Evolutionary conservation across 2,797 vertebrate genomes (phyloP).

Genomic region (Channa striata): DNA sequence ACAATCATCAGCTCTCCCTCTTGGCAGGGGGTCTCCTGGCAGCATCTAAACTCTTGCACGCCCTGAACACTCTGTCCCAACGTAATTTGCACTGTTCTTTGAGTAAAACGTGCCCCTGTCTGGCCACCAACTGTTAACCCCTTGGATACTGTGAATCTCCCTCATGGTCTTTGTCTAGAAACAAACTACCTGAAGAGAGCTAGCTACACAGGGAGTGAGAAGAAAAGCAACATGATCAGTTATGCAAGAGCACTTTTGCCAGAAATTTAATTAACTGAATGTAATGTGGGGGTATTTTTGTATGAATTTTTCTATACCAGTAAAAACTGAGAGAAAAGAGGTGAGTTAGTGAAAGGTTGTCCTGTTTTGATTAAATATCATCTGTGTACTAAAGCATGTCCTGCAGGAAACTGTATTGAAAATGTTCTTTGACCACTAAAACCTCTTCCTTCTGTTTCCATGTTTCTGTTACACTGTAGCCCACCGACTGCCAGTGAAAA

Average conservation of each 20-base stretch:
- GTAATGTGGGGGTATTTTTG: constrained; percentile 81
- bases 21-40: constrained; percentile 50
- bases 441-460: constrained; percentile 61
- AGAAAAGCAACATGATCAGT: constrained; percentile 52
- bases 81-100: constrained; percentile 74
- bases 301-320: constrained; percentile 77
- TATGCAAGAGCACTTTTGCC: constrained; percentile 80
- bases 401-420: constrained; percentile 30
- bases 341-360: constrained; percentile 34
- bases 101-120: constrained; percentile 61
- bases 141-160: constrained; percentile 83
- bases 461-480: constrained; percentile 33
- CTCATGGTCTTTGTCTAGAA: constrained; percentile 67
- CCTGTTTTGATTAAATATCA: constrained; percentile 47
- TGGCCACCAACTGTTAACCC: constrained; percentile 79
- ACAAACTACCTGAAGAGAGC: constrained; percentile 72
- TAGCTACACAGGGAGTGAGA: constrained; percentile 29
- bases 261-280: constrained; percentile 77
- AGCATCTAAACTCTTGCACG: constrained; percentile 40
- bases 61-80: constrained; percentile 61
- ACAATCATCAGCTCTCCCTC: constrained; percentile 32
- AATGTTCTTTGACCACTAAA: constrained; percentile 52
- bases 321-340: constrained; percentile 52
- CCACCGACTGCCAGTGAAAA: constrained; percentile 46
- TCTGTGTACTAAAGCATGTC: constrained; percentile 37